phyloP scores from a whole-genome alignment of 2,797 vertebrate species.

The Poecilia velifera region DNA sequence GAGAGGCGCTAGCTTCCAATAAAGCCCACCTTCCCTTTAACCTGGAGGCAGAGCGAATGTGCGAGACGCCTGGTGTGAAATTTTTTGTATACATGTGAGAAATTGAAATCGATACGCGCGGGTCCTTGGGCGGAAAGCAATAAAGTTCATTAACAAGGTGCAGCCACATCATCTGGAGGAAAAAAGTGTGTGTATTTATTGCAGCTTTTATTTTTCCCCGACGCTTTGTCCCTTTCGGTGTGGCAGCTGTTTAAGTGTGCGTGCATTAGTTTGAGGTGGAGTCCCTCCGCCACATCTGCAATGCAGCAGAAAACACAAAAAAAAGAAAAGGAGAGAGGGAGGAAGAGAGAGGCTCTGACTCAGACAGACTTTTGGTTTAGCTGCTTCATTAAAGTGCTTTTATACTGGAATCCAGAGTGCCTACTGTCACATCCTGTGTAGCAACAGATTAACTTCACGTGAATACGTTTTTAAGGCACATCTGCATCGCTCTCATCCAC shows the following conservation, averaged over 20 bases:
- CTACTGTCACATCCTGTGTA: conserved; percentile 23
- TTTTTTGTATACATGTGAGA: conserved; percentile 46
- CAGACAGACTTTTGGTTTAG: conserved; percentile 30
- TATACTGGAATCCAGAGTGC: conserved; percentile 16
- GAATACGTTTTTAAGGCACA: conserved; percentile 37
- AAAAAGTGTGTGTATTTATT: conserved; percentile 58
- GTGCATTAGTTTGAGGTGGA: conserved; percentile 70
- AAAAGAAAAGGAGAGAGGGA: conserved; percentile 46
- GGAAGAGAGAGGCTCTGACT: conserved; percentile 60
- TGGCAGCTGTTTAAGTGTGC: conserved; percentile 34
- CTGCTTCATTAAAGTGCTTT: conserved; percentile 25
- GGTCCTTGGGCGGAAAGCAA: conserved; percentile 72
- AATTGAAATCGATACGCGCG: conserved; percentile 65
- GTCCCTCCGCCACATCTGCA: conserved; percentile 83
- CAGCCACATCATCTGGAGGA: conserved; percentile 60
- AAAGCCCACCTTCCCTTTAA: conserved; percentile 51
- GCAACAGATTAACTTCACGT: conserved; percentile 14
- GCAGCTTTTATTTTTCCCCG: conserved; percentile 64
- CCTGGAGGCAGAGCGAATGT: conserved; percentile 31
- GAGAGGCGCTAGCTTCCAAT: conserved; percentile 14
- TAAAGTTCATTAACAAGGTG: conserved; percentile 75
- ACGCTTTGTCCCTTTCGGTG: conserved; percentile 53
- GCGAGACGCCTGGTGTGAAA: conserved; percentile 35
- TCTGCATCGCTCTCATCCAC: conserved; percentile 63
- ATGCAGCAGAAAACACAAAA: conserved; percentile 83